phyloP scores from a whole-genome alignment of 35 echinoderm and acorn worm genomes.

The Holothuria glaberrima region DNA sequence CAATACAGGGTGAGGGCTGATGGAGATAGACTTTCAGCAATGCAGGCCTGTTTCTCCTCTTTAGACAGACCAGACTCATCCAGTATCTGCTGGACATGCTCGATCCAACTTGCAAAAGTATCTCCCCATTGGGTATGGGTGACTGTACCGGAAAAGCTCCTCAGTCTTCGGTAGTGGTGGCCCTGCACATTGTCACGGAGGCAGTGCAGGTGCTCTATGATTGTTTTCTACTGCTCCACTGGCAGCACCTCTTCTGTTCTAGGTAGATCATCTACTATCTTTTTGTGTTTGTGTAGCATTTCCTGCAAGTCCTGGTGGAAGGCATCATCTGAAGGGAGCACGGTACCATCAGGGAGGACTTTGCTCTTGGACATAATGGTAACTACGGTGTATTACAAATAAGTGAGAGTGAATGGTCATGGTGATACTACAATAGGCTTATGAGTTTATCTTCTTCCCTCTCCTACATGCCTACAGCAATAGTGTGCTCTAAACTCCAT shows the following conservation, averaged over 20 bases:
- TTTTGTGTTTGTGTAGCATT: neutral
- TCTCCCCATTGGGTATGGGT: neutral
- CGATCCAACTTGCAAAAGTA: neutral
- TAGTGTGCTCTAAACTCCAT: neutral
- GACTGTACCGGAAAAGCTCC: neutral
- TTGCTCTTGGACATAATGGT: neutral
- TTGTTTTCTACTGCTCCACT: neutral
- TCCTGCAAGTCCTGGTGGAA: slow-evolving; percentile 19
- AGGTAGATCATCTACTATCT: neutral
- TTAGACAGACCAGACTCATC: neutral
- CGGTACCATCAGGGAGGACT: neutral
- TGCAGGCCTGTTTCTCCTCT: neutral
- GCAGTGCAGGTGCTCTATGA: neutral
- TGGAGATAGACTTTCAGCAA: neutral
- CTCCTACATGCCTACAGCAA: neutral
- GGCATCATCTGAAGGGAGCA: neutral
- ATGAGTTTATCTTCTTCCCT: neutral
- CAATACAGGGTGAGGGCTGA: slow-evolving; percentile 46
- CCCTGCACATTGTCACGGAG: neutral
- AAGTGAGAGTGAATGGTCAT: neutral
- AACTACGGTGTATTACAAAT: neutral
- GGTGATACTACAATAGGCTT: neutral
- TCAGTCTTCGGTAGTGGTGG: neutral
- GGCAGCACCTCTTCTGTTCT: neutral
- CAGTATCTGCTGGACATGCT: slow-evolving; percentile 21